phyloP scores from a whole-genome alignment of 2,113 vertebrate genomes.

The Xiphophorus maculatus region DNA sequence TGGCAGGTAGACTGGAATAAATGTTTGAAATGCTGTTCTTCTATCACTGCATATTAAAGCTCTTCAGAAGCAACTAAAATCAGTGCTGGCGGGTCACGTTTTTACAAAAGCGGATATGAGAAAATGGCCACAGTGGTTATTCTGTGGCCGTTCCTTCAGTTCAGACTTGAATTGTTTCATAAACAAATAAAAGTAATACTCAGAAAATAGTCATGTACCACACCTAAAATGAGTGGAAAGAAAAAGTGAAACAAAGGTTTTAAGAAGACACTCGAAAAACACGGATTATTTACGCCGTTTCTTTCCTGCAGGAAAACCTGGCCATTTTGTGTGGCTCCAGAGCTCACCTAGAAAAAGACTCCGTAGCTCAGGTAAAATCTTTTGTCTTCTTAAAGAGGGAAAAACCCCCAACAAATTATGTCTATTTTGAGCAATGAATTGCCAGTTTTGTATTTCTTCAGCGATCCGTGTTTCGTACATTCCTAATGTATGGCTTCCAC shows the following conservation, averaged over 20 bases:
- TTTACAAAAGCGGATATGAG: no score
- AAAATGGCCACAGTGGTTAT: no score
- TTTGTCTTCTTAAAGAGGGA: background rate
- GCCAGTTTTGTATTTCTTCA: slow-evolving; percentile 51
- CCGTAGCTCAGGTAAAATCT: slow-evolving; percentile 88
- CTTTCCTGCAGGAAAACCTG: slow-evolving; percentile 84
- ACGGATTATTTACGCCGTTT: background rate
- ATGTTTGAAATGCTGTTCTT: no score
- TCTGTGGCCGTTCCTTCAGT: background rate
- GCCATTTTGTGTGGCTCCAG: slow-evolving; percentile 97
- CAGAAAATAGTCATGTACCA: no score
- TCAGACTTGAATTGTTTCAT: background rate
- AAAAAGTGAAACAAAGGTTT: background rate
- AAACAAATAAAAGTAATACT: background rate
- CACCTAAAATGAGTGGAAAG: background rate
- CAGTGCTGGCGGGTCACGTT: background rate
- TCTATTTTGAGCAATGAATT: background rate
- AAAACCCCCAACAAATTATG: background rate
- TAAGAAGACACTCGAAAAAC: background rate
- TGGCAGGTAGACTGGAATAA: background rate
- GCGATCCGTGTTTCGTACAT: slow-evolving; percentile 93
- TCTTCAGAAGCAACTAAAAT: background rate
- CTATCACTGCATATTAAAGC: no score
- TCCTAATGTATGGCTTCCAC: slow-evolving; percentile 98
- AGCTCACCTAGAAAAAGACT: slow-evolving; percentile 92